A percentile compares a stretch with the other conserved stretches of the same genome.
Evolutionary conservation across 2,113 vertebrate genomes (phyloP).

Genomic region (Camelus dromedarius): DNA sequence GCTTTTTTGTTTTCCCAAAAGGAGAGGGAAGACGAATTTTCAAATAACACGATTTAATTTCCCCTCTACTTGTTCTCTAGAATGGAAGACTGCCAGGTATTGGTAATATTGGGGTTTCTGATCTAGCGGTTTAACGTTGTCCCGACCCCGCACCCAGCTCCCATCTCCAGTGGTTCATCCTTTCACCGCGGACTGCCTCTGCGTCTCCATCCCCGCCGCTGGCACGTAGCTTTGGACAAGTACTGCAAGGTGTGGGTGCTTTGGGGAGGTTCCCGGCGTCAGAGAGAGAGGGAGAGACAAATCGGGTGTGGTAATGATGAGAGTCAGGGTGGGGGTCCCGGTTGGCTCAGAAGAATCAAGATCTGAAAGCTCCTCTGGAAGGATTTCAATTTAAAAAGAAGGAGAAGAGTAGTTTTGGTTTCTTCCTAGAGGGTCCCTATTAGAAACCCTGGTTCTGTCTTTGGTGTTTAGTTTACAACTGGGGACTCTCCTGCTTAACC

Average conservation of each 20-base stretch:
- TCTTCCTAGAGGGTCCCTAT: not conserved
- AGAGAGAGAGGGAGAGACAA: not conserved
- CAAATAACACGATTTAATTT: not conserved
- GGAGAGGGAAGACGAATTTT: not conserved
- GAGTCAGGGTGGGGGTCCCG: not conserved
- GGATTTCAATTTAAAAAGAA: not conserved
- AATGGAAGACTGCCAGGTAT: not conserved
- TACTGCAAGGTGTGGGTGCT: not conserved
- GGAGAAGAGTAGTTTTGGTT: not conserved
- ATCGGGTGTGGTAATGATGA: not conserved
- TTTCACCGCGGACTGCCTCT: not conserved
- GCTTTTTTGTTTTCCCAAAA: not conserved
- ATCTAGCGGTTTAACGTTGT: not conserved
- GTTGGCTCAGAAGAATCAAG: not conserved
- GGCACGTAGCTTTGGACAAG: not conserved
- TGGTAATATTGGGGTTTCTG: not conserved
- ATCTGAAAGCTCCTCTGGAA: not conserved
- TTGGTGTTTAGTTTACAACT: not conserved
- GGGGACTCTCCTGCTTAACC: not conserved
- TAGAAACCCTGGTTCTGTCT: not conserved
- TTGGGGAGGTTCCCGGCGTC: not conserved
- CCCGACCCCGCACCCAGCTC: accelerated
- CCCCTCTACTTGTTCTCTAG: not conserved
- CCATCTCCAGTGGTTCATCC: accelerated
- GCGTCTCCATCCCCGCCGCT: not conserved